Percentiles rank a stretch among this genome's conserved stretches.
Evolutionary conservation across 2,797 vertebrate genomes (phyloP).

Genomic region (Tadarida brasiliensis): DNA sequence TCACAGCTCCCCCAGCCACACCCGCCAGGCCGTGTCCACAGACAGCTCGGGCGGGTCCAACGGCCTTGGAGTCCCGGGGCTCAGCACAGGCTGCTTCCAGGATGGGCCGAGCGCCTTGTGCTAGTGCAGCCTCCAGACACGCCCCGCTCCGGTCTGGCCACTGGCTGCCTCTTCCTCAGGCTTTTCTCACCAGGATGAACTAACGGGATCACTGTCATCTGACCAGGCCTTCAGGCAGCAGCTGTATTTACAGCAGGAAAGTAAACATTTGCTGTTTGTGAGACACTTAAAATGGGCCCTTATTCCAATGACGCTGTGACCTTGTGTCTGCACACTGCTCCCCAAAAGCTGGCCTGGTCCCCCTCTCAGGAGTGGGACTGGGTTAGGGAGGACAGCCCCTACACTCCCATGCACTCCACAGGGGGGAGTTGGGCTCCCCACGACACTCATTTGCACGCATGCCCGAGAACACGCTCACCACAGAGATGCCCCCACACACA

Average conservation of each 20-base stretch:
- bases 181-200: neutral
- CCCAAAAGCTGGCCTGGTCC: neutral
- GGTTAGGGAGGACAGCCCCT: neutral
- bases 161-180: neutral
- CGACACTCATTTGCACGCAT: accelerated
- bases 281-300: neutral
- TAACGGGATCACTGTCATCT: neutral
- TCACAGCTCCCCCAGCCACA: neutral
- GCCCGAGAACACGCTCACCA: neutral
- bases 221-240: neutral
- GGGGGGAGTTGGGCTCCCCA: neutral
- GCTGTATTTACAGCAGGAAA: constrained; percentile 8
- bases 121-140: accelerated
- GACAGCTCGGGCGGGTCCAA: neutral
- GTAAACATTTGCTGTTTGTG: neutral
- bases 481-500: neutral
- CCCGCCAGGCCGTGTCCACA: neutral
- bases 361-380: neutral
- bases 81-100: neutral
- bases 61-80: neutral
- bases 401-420: too few relatives aligned
- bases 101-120: neutral
- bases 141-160: neutral
- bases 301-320: neutral
- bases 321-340: neutral